Conservation (phyloP, 2,113 vertebrate species). For the Sminthopsis crassicaudata region DNA sequence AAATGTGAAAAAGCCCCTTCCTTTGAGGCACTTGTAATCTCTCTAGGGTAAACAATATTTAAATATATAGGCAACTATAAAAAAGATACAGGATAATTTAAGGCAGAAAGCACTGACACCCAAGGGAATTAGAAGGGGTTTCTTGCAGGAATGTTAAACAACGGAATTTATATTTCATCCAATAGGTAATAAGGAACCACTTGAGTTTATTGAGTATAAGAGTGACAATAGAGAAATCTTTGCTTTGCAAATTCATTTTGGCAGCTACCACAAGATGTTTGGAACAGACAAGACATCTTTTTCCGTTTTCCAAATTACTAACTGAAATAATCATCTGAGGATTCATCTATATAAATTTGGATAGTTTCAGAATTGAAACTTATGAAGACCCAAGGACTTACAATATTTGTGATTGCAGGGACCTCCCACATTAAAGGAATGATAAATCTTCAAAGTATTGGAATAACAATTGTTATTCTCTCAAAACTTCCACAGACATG, state of each 20-base stretch:
- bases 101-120: neutral
- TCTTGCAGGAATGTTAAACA: neutral
- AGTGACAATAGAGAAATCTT: neutral
- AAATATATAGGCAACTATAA: neutral
- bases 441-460: neutral
- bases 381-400: neutral
- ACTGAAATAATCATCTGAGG: neutral
- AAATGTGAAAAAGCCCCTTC: neutral
- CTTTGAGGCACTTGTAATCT: neutral
- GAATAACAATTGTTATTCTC: too few relatives aligned
- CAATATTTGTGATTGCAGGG: neutral
- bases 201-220: neutral
- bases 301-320: too few relatives aligned
- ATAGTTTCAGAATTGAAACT: neutral
- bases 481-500: slow-evolving; percentile 58
- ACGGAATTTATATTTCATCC: neutral
- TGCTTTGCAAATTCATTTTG: neutral
- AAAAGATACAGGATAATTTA: neutral
- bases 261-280: neutral
- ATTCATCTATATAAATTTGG: neutral
- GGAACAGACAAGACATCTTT: neutral
- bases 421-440: neutral
- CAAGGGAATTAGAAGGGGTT: neutral
- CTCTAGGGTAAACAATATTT: neutral
- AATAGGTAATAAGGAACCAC: neutral